These are phyloP conservation scores for Podarcis cretensis DNA, from an alignment of 2,113 vertebrate species.

Conservation along the genomic window DNA sequence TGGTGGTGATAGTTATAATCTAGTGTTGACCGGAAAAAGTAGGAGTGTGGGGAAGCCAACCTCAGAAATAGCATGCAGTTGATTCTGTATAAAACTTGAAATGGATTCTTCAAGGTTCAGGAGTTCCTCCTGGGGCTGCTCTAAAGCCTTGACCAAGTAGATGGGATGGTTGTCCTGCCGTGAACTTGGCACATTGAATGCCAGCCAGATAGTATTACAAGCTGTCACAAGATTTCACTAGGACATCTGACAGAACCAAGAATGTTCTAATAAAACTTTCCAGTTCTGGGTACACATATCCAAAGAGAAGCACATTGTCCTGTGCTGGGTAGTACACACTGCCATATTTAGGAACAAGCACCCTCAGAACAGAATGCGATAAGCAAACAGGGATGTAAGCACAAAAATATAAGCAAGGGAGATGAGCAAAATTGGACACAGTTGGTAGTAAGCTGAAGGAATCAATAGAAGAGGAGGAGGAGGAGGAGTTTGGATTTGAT, in stretches of 20 bases:
- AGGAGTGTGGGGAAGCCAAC: not conserved
- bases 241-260: not conserved
- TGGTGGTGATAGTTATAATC: not conserved
- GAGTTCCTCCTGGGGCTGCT: not conserved
- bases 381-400: not conserved
- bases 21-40: not conserved
- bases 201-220: not conserved
- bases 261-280: not conserved
- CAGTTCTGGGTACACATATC: not conserved
- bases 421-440: not conserved
- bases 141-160: not conserved
- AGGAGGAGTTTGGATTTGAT: no score
- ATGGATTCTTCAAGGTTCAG: not conserved
- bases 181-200: not conserved
- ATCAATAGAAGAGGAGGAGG: not conserved
- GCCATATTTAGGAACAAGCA: not conserved
- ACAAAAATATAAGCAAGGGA: not conserved
- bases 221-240: not conserved
- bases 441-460: not conserved
- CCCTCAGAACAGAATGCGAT: not conserved
- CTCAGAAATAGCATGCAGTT: not conserved
- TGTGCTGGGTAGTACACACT: fast-evolving
- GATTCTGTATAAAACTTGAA: not conserved
- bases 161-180: not conserved
- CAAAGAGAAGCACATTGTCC: not conserved